Conservation (phyloP, 2,113 vertebrate genomes). For the Kobus ellipsiprymnus region DNA sequence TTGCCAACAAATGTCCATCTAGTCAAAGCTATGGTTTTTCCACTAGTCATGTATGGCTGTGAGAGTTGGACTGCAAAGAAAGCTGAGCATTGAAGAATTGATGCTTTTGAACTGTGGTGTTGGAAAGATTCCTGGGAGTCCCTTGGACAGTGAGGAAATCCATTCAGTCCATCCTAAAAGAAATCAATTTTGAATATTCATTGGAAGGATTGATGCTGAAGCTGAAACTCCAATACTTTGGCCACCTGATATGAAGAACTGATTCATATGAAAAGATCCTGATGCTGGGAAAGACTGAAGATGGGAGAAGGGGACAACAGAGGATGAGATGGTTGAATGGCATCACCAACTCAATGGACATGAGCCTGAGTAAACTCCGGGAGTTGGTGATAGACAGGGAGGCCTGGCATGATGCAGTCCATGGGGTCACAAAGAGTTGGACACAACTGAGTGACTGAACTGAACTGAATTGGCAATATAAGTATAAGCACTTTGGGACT, state of each 20-base stretch:
- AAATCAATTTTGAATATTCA: neutral
- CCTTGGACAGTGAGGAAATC: neutral
- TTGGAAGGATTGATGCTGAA: neutral
- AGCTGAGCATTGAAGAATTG: neutral
- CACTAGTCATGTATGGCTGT: neutral
- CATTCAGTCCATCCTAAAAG: neutral
- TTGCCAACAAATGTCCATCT: neutral
- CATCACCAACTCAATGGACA: neutral
- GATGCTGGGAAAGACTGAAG: neutral
- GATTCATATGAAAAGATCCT: neutral
- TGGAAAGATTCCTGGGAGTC: neutral
- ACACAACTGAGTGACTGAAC: neutral
- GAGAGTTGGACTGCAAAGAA: neutral
- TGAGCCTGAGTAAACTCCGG: neutral
- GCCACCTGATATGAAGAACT: neutral
- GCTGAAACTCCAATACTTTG: neutral
- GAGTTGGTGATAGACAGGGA: neutral
- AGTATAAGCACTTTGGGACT: neutral
- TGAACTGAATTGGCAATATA: neutral
- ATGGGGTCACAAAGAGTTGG: neutral
- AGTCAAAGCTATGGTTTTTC: neutral
- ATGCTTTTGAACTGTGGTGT: neutral
- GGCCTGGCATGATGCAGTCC: neutral
- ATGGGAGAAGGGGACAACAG: neutral
- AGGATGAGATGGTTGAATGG: neutral